These are phyloP conservation scores for Crepidodera aurea DNA, from an alignment of 2,888 invertebrate species.

Conservation along the genomic window DNA sequence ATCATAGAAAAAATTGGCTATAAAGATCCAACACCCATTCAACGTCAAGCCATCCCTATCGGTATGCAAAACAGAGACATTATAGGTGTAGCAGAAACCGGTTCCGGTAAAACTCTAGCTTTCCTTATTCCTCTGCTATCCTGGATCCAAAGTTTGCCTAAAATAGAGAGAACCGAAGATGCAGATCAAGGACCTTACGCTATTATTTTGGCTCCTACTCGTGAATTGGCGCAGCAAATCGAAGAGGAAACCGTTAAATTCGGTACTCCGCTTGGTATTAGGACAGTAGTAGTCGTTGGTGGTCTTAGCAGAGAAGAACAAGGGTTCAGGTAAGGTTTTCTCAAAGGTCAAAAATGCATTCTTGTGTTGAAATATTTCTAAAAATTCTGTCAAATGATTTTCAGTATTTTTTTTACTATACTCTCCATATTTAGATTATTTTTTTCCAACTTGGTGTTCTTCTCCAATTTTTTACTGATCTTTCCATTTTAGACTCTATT, in stretches of 20 bases:
- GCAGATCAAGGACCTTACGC: slow-evolving; percentile 98
- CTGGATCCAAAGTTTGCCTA: slow-evolving; percentile 98
- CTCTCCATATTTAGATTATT: too few relatives aligned
- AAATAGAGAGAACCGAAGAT: slow-evolving; percentile 90
- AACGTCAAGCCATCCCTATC: slow-evolving; percentile 98
- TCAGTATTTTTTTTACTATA: too few relatives aligned
- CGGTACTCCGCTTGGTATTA: slow-evolving; percentile 87
- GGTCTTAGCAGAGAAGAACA: slow-evolving; percentile 97
- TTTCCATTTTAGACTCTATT: too few relatives aligned
- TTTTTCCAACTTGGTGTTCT: too few relatives aligned
- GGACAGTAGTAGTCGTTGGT: slow-evolving; percentile 98
- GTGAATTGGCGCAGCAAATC: slow-evolving; percentile 98
- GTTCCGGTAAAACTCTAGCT: slow-evolving; percentile 95
- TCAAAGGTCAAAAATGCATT: neutral
- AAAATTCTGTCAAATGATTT: too few relatives aligned
- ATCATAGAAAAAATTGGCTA: slow-evolving; percentile 96
- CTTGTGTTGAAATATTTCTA: neutral
- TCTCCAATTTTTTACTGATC: too few relatives aligned
- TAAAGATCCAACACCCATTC: slow-evolving; percentile 98
- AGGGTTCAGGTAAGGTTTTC: slow-evolving; percentile 79
- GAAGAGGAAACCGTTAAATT: slow-evolving; percentile 99
- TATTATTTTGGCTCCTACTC: slow-evolving; percentile 98
- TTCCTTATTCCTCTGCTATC: slow-evolving; percentile 96
- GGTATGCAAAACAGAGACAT: slow-evolving; percentile 94
- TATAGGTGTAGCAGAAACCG: slow-evolving; percentile 96